Evolutionary conservation across 53 echinoderm and acorn worm species (phyloP), one percentile per base, ranked within the genome.

Genomic region (Pentamera pediparva): DNA sequence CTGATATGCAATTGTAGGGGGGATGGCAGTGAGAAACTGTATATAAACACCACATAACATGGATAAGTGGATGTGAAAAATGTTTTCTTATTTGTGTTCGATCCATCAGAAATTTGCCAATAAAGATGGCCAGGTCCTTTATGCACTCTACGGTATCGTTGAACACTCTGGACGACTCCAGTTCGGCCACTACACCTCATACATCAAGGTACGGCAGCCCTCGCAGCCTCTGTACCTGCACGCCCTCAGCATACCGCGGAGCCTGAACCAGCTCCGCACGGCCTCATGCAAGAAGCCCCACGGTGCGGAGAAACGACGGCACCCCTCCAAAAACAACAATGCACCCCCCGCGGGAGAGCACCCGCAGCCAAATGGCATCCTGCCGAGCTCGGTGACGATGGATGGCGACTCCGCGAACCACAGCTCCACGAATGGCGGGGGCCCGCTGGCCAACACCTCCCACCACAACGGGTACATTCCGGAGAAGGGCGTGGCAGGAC

Each of bases 101-200:
- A 21, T 51, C 34, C 39, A 30, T 24, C 81, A 98, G 98, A 78
- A 83, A 22, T 91, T 76, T 76, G 88, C 91, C 2, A 91, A 98
- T 62, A 80, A 75, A 36, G 84, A 91, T 54, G 85, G 91, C 59
- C 75, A 82, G 65, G 90, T 98, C 10, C 33, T 86, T 13, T 98
- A 98, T 55, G 75, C 88, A 39, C 84, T 98, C 17, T 98, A 92
- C 60, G 89, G 89, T 22, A 86, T 98, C 2, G 91, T 98, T 0
- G 98, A 98, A 58, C 98, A 98, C 72, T 91, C 91, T 65, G 98
- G 98, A 19, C 82, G 98, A 4, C 57, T 98, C 18, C 98, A 98
- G 64, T 91, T 88, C 47, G 98, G 98, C 33, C 98, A 98, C 70
- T 98, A 98, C 86, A 98, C 98, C 2, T 91, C 98, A 11, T 98